Percentiles rank a stretch among this genome's conserved stretches.
Conservation (phyloP, 2,113 vertebrate species). For the Myrmecophaga tridactyla region DNA sequence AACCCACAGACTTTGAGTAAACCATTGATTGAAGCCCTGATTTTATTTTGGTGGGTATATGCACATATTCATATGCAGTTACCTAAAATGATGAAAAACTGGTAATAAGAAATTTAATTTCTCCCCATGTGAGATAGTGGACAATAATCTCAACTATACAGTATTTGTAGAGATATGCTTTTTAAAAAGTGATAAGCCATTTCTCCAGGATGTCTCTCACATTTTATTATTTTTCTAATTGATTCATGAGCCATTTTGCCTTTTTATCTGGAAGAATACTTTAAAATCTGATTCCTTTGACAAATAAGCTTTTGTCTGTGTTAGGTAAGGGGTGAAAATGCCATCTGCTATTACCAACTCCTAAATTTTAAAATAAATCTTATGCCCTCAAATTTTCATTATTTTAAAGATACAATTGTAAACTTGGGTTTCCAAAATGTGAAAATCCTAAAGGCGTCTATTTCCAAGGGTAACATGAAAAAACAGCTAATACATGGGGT, state of each 20-base stretch:
- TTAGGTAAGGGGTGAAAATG: no score
- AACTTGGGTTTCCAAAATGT: no score
- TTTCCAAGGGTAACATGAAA: no score
- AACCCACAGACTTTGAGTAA: neutral
- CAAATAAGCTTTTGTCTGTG: no score
- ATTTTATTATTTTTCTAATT: neutral
- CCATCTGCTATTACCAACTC: no score
- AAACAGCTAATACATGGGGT: neutral
- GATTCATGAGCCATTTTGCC: neutral
- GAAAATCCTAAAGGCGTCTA: no score
- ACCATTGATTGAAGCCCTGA: no score
- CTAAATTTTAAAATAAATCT: no score
- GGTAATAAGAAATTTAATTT: neutral
- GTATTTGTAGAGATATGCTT: neutral
- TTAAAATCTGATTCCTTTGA: neutral
- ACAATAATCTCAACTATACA: neutral
- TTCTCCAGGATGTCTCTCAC: neutral
- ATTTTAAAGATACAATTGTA: no score
- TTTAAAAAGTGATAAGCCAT: neutral
- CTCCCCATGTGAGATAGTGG: neutral
- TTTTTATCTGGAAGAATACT: neutral
- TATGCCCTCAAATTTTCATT: no score
- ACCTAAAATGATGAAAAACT: neutral
- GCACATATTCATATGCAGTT: no score
- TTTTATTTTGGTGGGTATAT: neutral